Conservation (phyloP, 23 tunicate genomes). For the Botrylloides violaceus region DNA sequence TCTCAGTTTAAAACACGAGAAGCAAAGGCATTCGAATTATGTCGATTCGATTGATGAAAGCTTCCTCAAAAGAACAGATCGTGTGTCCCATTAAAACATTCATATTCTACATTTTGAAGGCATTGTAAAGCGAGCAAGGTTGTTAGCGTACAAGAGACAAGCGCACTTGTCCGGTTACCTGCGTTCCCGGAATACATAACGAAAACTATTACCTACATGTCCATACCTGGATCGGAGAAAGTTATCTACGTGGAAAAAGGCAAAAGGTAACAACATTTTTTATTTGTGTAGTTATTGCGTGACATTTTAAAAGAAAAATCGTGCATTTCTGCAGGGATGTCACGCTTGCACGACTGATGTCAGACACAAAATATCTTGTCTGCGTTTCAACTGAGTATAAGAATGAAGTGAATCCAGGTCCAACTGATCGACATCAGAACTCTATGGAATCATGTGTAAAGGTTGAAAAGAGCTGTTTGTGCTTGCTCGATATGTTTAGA, state of each 20-base stretch:
- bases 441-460: too few species aligned
- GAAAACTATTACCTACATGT: neutral
- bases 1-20: too few species aligned
- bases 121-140: neutral
- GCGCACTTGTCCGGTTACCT: neutral
- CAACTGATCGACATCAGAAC: too few species aligned
- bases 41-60: too few species aligned
- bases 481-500: too few species aligned
- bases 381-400: constrained; percentile 23
- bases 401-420: too few species aligned
- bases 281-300: too few species aligned
- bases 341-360: constrained; percentile 20
- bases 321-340: constrained; percentile 23
- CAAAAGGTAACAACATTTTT: too few species aligned
- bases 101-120: neutral
- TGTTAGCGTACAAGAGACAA: neutral
- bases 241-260: neutral
- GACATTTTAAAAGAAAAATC: neutral
- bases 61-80: too few species aligned
- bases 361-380: constrained; percentile 41
- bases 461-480: too few species aligned
- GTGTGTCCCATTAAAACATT: too few species aligned
- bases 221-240: neutral
- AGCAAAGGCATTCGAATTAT: too few species aligned
- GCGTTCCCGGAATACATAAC: neutral